Conservation (phyloP, 2,888 invertebrate species). For the Carpatolechia fugitivella region DNA sequence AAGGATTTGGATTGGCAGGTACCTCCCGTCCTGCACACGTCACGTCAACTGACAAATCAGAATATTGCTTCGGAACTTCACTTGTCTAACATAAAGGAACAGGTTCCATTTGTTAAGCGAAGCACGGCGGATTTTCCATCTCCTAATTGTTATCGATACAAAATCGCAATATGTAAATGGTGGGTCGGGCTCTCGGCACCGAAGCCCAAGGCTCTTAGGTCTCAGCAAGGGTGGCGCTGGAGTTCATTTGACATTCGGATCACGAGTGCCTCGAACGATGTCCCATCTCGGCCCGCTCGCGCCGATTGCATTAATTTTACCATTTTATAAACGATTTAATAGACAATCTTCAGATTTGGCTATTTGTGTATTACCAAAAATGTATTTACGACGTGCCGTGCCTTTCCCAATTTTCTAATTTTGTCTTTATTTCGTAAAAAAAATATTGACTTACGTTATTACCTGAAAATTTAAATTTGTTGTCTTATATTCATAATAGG, state of each 20-base stretch:
- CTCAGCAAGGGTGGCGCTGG: conserved; percentile 46
- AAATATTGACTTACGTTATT: conserved; percentile 24
- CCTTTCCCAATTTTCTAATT: conserved; percentile 21
- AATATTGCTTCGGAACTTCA: neutral
- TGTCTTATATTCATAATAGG: conserved; percentile 34
- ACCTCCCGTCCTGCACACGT: neutral
- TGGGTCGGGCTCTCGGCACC: conserved; percentile 47
- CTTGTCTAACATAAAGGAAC: neutral
- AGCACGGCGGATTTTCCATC: conserved; percentile 46
- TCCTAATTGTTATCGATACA: conserved; percentile 66
- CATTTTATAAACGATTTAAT: conserved; percentile 77
- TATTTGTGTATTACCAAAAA: conserved; percentile 47
- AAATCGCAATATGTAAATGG: conserved; percentile 73
- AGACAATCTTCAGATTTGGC: conserved; percentile 64
- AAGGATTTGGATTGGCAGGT: conserved; percentile 33
- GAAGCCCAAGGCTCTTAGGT: conserved; percentile 41
- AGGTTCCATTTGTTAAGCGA: conserved; percentile 33
- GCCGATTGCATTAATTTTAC: conserved; percentile 76
- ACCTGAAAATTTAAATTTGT: conserved; percentile 42
- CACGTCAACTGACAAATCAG: neutral
- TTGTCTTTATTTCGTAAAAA: conserved; percentile 9
- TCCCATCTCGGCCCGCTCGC: conserved; percentile 70
- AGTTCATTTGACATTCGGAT: conserved; percentile 68
- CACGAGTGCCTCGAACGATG: conserved; percentile 73
- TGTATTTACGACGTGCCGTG: conserved; percentile 15